Evolutionary conservation across 1,140 invertebrate species (phyloP).

Genomic region (Aphelenchoides besseyi): DNA sequence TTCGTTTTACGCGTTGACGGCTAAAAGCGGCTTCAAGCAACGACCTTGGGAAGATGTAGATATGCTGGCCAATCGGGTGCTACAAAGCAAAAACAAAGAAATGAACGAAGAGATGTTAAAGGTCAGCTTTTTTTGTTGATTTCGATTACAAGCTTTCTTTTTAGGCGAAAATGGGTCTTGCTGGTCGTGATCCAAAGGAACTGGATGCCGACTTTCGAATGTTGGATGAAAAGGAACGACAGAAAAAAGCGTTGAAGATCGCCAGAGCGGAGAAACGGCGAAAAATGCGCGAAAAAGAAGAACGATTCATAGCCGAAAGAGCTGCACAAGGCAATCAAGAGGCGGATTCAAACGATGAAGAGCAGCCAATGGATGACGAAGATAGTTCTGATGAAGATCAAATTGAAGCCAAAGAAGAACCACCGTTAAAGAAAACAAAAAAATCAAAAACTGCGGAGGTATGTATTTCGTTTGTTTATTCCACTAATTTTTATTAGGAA

Average conservation of each 20-base stretch:
- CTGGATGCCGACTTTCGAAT: slow-evolving; percentile 3
- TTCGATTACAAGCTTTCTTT: background rate
- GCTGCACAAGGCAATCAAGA: background rate
- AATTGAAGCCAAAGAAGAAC: too few species aligned
- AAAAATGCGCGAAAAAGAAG: slow-evolving; percentile 12
- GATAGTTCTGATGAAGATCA: too few species aligned
- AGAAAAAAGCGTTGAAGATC: slow-evolving; percentile 9
- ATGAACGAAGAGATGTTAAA: slow-evolving; percentile 17
- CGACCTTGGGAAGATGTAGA: slow-evolving; percentile 19
- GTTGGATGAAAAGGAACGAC: slow-evolving; percentile 10
- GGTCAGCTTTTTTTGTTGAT: background rate
- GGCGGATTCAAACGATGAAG: slow-evolving; percentile 2
- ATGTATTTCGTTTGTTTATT: background rate
- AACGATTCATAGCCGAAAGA: slow-evolving; percentile 8
- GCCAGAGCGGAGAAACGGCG: slow-evolving; percentile 7
- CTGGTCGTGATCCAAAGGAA: slow-evolving; percentile 20
- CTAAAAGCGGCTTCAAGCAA: slow-evolving; percentile 9
- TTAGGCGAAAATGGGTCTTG: background rate
- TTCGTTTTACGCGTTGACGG: slow-evolving; percentile 7
- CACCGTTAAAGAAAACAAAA: too few species aligned
- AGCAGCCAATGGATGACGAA: too few species aligned
- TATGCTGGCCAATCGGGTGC: background rate
- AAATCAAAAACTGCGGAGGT: background rate
- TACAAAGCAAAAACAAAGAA: background rate
- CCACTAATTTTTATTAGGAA: background rate